Conservation (phyloP, 2,113 vertebrate species). For the Corythornis cristatus region DNA sequence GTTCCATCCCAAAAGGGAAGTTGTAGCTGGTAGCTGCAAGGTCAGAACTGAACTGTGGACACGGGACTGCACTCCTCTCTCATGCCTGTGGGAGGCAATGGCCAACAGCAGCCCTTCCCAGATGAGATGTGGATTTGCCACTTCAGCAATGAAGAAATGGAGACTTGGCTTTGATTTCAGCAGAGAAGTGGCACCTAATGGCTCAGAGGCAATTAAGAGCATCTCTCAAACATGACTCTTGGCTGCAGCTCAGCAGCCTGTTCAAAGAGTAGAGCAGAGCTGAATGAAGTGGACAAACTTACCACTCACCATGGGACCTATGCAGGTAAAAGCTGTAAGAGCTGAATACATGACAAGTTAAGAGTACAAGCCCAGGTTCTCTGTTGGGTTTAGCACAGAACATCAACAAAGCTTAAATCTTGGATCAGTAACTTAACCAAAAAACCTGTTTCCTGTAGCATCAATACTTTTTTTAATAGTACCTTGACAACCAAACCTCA, state of each 20-base stretch:
- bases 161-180: background rate
- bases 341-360: background rate
- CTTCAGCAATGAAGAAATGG: background rate
- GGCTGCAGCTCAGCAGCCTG: conserved; percentile 41
- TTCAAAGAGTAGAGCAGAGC: conserved; percentile 17
- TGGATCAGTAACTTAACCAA: background rate
- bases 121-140: background rate
- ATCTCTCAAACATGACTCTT: conserved; percentile 30
- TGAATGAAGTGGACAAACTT: conserved; percentile 49
- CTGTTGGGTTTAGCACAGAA: background rate
- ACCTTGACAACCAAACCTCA: background rate
- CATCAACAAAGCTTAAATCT: background rate
- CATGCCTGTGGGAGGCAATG: background rate
- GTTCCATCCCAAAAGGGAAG: background rate
- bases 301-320: background rate
- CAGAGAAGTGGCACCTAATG: background rate
- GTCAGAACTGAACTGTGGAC: accelerated
- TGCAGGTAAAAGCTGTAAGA: background rate
- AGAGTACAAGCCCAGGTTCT: background rate
- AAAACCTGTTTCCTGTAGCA: background rate
- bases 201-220: conserved; percentile 53
- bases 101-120: background rate
- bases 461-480: background rate
- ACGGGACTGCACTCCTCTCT: background rate
- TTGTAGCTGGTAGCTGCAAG: background rate